Conservation (phyloP, 2,888 invertebrate genomes). For the Lasioglossum villosulum region DNA sequence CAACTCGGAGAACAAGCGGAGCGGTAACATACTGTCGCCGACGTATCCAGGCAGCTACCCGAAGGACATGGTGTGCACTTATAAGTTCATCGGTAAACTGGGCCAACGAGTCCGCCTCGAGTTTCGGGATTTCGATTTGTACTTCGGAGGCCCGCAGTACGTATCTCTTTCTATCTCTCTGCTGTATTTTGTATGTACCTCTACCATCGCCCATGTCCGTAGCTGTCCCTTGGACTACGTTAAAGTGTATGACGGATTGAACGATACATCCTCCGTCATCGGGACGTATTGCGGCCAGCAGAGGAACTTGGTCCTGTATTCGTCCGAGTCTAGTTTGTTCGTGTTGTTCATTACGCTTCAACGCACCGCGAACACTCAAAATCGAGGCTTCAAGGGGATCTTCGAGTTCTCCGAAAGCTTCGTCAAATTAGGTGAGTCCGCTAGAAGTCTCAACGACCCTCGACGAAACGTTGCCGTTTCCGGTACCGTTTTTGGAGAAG, state of each 20-base stretch:
- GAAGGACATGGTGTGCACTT: conserved; percentile 96
- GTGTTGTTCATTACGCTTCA: conserved; percentile 96
- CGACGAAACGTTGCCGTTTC: background rate
- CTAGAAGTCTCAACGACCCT: background rate
- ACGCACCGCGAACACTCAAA: conserved; percentile 97
- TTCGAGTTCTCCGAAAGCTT: conserved; percentile 99
- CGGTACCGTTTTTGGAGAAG: background rate
- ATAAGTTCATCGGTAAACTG: conserved; percentile 95
- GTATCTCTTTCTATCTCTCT: conserved; percentile 82
- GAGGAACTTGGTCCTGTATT: conserved; percentile 97
- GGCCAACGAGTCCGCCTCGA: conserved; percentile 97
- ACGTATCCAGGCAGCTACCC: conserved; percentile 99
- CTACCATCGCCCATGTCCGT: conserved; percentile 55
- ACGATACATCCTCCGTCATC: conserved; percentile 95
- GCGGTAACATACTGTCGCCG: conserved; percentile 96
- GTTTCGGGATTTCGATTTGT: conserved; percentile 99
- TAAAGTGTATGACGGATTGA: conserved; percentile 97
- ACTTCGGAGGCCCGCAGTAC: conserved; percentile 99
- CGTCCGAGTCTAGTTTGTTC: conserved; percentile 95
- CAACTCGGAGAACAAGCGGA: conserved; percentile 89
- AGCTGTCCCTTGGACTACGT: conserved; percentile 99
- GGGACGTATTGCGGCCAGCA: conserved; percentile 99
- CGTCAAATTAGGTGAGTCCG: conserved; percentile 95
- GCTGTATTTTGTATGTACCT: background rate
- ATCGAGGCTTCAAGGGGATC: conserved; percentile 99